phyloP scores from a whole-genome alignment of 2,113 vertebrate genomes.

The Garra rufa region DNA sequence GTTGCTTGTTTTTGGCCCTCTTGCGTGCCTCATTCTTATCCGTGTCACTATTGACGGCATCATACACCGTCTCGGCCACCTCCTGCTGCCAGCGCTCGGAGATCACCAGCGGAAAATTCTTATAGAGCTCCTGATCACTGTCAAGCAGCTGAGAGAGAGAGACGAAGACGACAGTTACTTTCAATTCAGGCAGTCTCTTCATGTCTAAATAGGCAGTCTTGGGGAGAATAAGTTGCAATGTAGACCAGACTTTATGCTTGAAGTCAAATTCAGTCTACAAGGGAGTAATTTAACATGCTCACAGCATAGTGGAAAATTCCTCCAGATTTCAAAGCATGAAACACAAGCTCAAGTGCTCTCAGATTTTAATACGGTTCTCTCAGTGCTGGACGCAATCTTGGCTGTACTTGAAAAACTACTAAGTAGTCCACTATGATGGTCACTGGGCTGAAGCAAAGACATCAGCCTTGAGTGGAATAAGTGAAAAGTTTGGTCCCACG shows the following conservation, averaged over 20 bases:
- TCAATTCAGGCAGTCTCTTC: background rate
- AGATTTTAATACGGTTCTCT: constrained; percentile 6
- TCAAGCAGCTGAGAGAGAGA: constrained; percentile 84
- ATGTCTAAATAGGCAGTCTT: background rate
- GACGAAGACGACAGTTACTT: background rate
- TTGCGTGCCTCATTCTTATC: constrained; percentile 95
- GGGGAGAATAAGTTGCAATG: background rate
- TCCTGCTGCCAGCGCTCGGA: constrained; percentile 99
- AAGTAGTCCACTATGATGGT: background rate
- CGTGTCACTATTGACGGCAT: constrained; percentile 93
- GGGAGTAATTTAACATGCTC: background rate
- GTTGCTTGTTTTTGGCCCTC: constrained; percentile 96
- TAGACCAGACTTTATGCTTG: background rate
- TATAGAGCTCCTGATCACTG: constrained; percentile 97
- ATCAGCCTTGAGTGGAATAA: background rate
- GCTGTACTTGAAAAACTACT: background rate
- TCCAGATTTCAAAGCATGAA: background rate
- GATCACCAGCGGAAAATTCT: constrained; percentile 98
- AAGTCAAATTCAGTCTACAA: background rate
- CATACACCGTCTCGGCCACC: constrained; percentile 95
- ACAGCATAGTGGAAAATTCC: constrained; percentile 3
- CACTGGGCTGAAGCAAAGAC: constrained; percentile 1
- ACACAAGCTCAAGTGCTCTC: background rate
- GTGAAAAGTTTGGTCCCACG: background rate
- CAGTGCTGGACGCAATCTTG: background rate